Evolutionary conservation across 2,113 vertebrate species (phyloP).

Genomic region (Bettongia penicillata): DNA sequence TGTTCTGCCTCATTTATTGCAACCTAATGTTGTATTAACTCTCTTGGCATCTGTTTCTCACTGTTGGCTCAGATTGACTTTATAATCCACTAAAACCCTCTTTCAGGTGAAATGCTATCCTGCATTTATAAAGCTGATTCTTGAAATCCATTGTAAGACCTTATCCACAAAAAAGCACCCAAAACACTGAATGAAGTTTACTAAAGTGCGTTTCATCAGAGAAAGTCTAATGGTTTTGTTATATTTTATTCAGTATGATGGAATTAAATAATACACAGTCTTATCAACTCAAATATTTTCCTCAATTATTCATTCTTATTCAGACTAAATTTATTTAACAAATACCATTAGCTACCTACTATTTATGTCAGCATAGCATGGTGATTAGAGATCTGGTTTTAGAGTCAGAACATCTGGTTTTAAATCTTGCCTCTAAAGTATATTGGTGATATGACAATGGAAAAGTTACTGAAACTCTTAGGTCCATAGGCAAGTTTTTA

Average conservation of each 20-base stretch:
- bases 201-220: neutral
- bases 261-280: neutral
- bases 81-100: neutral
- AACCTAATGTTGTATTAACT: neutral
- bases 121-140: neutral
- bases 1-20: neutral
- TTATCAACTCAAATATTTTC: neutral
- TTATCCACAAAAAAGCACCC: neutral
- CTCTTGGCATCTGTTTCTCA: neutral
- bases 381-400: neutral
- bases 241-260: neutral
- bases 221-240: neutral
- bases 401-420: neutral
- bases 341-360: neutral
- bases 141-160: neutral
- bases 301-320: neutral
- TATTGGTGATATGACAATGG: neutral
- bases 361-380: neutral
- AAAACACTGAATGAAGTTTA: neutral
- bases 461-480: neutral
- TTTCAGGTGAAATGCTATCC: neutral
- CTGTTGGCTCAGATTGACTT: neutral
- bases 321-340: neutral
- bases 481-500: neutral
- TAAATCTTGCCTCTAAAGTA: neutral